A percentile compares a stretch with the other conserved stretches of the same genome.
Conservation (phyloP, 37 sponge, comb jelly and placozoan genomes). For the Amphimedon queenslandica region DNA sequence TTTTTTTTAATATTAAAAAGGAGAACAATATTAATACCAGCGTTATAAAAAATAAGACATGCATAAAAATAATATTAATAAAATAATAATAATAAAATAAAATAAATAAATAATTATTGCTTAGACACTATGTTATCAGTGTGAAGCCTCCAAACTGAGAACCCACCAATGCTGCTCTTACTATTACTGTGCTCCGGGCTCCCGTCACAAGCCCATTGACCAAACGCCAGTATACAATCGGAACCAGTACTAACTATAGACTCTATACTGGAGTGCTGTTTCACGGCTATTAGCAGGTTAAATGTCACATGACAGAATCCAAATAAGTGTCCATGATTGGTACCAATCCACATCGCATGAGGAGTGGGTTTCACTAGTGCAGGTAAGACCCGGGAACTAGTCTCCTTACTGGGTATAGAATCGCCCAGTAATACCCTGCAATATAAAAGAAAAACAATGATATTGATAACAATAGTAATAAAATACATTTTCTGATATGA, state of each 20-base stretch:
- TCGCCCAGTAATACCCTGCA: too few species aligned
- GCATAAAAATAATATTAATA: too few species aligned
- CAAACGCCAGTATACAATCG: slow-evolving; percentile 11
- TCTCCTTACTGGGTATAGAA: too few species aligned
- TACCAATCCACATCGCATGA: slow-evolving; percentile 56
- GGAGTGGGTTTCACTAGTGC: background rate
- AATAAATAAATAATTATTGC: too few species aligned
- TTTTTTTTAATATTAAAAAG: too few species aligned
- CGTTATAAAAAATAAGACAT: too few species aligned
- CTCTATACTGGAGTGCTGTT: slow-evolving; percentile 4
- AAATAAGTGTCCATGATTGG: slow-evolving; percentile 42
- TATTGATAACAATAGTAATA: background rate
- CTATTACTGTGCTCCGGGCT: too few species aligned
- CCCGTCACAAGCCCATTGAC: background rate
- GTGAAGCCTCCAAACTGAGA: slow-evolving; percentile 14
- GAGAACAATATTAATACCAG: too few species aligned
- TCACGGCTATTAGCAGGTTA: slow-evolving; percentile 38
- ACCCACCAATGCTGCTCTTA: background rate
- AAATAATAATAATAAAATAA: too few species aligned
- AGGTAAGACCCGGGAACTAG: too few species aligned
- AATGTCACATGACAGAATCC: slow-evolving; percentile 35
- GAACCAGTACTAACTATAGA: slow-evolving; percentile 11
- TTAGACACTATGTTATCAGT: background rate
- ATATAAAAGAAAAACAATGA: too few species aligned
- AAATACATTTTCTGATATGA: background rate